Evolutionary conservation across 2,797 vertebrate genomes (phyloP).

Genomic region (Rhabdomys pumilio): DNA sequence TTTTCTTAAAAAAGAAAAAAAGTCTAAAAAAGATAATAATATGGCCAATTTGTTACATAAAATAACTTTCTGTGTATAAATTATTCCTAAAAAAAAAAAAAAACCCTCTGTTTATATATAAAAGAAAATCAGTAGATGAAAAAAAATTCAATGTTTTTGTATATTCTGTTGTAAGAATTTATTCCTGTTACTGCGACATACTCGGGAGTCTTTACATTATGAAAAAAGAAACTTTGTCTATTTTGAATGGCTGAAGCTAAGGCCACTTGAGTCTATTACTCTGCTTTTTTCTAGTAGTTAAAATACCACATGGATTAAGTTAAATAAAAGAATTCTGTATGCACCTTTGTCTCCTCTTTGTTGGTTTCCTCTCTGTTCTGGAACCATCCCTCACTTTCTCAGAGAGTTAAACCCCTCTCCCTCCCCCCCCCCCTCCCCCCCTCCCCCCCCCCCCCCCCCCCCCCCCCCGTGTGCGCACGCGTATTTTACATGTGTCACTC

Average conservation of each 20-base stretch:
- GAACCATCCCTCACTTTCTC: not conserved
- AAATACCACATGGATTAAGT: constrained; percentile 97
- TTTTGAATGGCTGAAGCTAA: constrained; percentile 95
- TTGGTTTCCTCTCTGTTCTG: constrained; percentile 64
- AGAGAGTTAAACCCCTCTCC: not conserved
- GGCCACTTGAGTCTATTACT: constrained; percentile 95
- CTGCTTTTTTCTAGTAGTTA: constrained; percentile 97
- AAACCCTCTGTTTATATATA: constrained; percentile 94
- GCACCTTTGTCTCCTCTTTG: constrained; percentile 87
- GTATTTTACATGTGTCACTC: not conserved
- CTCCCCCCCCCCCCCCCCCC: too few relatives aligned
- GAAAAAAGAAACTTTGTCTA: constrained; percentile 93
- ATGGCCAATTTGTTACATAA: constrained; percentile 95
- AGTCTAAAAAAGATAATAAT: constrained; percentile 86
- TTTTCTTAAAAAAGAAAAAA: constrained; percentile 88
- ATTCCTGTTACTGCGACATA: constrained; percentile 96
- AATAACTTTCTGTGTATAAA: constrained; percentile 96
- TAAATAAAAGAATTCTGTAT: constrained; percentile 97
- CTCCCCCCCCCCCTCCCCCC: too few relatives aligned
- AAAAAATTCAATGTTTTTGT: constrained; percentile 95
- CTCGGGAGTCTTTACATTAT: constrained; percentile 95
- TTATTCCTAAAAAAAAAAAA: constrained; percentile 94
- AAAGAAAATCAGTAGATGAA: constrained; percentile 94
- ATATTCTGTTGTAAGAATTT: constrained; percentile 97
- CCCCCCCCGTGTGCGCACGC: too few relatives aligned